These are phyloP conservation scores for Pollachius pollachius DNA, from an alignment of 2,113 vertebrate genomes.

Conservation along the genomic window DNA sequence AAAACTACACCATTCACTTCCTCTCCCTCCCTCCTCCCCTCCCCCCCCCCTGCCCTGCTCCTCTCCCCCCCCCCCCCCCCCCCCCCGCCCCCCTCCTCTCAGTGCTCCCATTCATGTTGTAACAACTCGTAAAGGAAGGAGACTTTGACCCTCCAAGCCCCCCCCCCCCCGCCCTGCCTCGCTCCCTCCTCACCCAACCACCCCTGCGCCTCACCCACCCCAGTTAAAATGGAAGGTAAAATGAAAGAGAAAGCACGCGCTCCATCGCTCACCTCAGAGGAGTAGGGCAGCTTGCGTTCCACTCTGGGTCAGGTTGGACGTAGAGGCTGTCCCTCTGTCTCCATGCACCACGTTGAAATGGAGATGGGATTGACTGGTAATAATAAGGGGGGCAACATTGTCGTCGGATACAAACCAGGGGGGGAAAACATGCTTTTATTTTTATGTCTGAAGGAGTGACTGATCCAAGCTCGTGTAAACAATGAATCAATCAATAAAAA, in stretches of 20 bases:
- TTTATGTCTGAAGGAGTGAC: too few species aligned
- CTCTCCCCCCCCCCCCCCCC: not conserved
- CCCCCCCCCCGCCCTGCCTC: constrained; percentile 50
- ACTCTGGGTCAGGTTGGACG: too few species aligned
- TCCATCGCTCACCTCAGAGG: constrained; percentile 41
- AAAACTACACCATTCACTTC: constrained; percentile 73
- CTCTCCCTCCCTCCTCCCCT: constrained; percentile 39
- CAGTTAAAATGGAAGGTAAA: too few species aligned
- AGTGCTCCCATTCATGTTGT: constrained; percentile 73
- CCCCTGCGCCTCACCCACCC: too few species aligned
- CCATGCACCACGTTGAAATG: too few species aligned
- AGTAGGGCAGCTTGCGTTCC: constrained; percentile 21
- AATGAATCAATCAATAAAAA: too few species aligned
- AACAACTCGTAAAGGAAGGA: constrained; percentile 77
- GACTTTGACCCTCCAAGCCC: constrained; percentile 70
- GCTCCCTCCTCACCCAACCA: constrained; percentile 52
- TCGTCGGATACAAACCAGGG: too few species aligned
- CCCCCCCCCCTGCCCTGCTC: constrained; percentile 2
- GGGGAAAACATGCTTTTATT: too few species aligned
- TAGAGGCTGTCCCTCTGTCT: too few species aligned
- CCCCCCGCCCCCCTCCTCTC: constrained; percentile 26
- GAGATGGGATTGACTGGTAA: too few species aligned
- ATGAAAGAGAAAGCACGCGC: not conserved
- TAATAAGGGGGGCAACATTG: too few species aligned
- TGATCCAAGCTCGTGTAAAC: too few species aligned